Evolutionary conservation across 2,113 vertebrate genomes (phyloP).

Genomic region (Rhinoptilus africanus): DNA sequence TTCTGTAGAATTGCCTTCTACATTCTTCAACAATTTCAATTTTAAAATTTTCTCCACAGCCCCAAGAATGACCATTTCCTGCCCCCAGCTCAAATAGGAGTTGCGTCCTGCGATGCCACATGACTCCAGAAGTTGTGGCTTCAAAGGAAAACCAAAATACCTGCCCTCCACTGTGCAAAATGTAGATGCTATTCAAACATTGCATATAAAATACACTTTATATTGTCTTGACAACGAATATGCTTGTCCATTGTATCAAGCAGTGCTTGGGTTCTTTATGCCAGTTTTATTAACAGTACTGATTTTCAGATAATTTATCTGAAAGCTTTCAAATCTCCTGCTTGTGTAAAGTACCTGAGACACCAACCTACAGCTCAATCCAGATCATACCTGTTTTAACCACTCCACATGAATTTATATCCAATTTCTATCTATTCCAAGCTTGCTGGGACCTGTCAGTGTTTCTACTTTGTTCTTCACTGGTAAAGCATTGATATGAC

Average conservation of each 20-base stretch:
- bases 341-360: neutral
- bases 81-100: neutral
- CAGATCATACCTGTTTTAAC: neutral
- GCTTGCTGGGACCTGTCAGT: constrained; percentile 2
- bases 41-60: neutral
- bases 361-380: neutral
- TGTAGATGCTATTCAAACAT: neutral
- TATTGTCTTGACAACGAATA: neutral
- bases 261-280: neutral
- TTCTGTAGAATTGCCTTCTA: neutral
- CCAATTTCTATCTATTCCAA: neutral
- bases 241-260: neutral
- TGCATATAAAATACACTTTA: neutral
- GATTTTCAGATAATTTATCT: neutral
- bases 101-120: neutral
- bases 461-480: constrained; percentile 12
- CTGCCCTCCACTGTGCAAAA: neutral
- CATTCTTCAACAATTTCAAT: neutral
- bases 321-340: neutral
- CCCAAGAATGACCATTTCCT: neutral
- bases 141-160: constrained; percentile 1
- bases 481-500: constrained; percentile 41
- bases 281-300: neutral
- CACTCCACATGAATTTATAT: neutral
- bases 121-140: neutral